Evolutionary conservation across 1,140 invertebrate species (phyloP), one percentile per base, ranked within the genome.

Genomic region (Nephila pilipes): DNA sequence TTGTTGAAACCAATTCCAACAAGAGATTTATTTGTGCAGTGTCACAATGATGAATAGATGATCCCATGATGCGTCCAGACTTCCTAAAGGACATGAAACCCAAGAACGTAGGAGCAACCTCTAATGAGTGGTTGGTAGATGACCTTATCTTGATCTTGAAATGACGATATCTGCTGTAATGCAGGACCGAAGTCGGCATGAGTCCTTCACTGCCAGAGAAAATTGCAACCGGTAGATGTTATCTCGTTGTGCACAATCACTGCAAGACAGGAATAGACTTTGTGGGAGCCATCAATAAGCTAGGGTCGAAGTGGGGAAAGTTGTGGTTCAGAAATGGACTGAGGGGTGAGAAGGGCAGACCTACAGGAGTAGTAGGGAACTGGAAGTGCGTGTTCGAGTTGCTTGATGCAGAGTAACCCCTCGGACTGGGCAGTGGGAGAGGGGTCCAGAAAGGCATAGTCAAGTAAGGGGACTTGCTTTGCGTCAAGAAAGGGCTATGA

Each of bases 291-390:
- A 95, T 85, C 25, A 95, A 60, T 69, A 94, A 55, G 32, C 94
- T 94, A 0, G 94, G 94, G 55, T 95, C 94, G 57, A 94, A 95
- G 2, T 93, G 93, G 16, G 94, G 95, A 58, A 93, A 95, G 1
- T 94, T 94, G 32, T 89, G 91, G 22, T 87, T 93, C 75, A 94
- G 79, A 65, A 94, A 94, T 4, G 94, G 92, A 46, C 88, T 94
- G 79, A 94, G 79, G 36, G 94, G 93, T 22, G 94, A 93, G 46
- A 94, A 90, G 32, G 92, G 46, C 29, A 93, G 60, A 2, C 93
- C 92, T 69, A 93, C n/a, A 29, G 55, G 88, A 63, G 93, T 90
- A 87, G 75, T 60, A 57, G 94, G 94, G 79, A 95, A 95, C 90
- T 95, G 94, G 63, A 95, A 95, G 90, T 95, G 94, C 32, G 94